Conservation (phyloP, 2,797 vertebrate genomes). For the Halcyon badia region DNA sequence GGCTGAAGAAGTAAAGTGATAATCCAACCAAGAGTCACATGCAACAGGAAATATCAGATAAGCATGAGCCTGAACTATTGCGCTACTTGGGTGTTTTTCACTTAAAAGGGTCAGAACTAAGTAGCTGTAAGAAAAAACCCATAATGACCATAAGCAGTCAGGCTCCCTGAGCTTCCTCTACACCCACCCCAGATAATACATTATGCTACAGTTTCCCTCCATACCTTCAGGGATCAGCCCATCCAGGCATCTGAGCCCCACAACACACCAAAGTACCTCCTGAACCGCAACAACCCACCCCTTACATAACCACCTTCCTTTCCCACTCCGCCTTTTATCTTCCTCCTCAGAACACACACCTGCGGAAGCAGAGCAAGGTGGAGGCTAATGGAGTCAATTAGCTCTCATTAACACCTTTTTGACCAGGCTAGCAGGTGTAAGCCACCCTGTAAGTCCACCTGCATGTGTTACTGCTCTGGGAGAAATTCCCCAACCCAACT, state of each 20-base stretch:
- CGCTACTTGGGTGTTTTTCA: fast-evolving
- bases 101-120: background rate
- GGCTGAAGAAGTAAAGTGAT: background rate
- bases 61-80: background rate
- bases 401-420: background rate
- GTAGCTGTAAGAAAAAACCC: background rate
- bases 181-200: background rate
- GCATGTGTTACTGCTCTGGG: background rate
- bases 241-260: background rate
- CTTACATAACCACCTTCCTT: too few species aligned
- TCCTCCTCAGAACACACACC: background rate
- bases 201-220: background rate
- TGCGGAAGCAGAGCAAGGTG: background rate
- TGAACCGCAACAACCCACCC: fast-evolving
- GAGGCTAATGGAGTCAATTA: background rate
- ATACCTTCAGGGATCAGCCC: background rate
- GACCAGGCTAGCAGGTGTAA: background rate
- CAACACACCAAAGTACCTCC: background rate
- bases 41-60: background rate
- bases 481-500: background rate
- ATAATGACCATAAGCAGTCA: background rate
- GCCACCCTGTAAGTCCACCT: background rate
- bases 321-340: background rate
- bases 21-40: background rate
- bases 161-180: background rate